Evolutionary conservation across 2,113 vertebrate genomes (phyloP), one percentile per base, ranked within the genome.

Genomic region (Pipa parva): DNA sequence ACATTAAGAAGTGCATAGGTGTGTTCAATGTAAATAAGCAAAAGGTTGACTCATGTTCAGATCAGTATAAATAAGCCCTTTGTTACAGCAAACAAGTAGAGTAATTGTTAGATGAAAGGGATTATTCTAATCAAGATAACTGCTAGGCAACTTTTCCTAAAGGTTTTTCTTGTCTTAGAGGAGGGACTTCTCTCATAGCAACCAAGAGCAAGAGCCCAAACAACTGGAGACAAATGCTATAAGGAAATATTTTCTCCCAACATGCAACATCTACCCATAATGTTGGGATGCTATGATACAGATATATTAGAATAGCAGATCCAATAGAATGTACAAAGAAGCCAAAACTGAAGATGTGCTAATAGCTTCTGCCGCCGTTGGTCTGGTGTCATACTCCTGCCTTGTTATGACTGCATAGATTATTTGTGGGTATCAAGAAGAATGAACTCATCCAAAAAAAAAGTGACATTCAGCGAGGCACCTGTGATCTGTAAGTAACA

Each of bases 381-480:
- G 5, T 15, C 5, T 13, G 39, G 1, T 42, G 12, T 7, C 3
- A 36, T 12, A 36, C 10, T 36, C 10, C 15, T 36, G 5, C 10
- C 33, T 3, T 36, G 12, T 42, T 42, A 15, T n/a, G 3, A 18
- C 13, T 42, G n/a, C n/a, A n/a, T 4, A 1, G 4, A 17, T 42
- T n/a, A 42, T 5, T 2, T 42, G 39, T 6, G 46, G 10, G 7
- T 10, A 22, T 10, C 11, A 26, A 11, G 20, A n/a, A 65, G 12
- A 31, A 65, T 69, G 55, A 56, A 31, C 29, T 31, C 37, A 29
- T 29, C 57, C 33, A 60, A 22, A 28, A 74, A 65, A 26, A 71
- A 65, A 36, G 72, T 74, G 8, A 71, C 67, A 11, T 74, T 74
- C 45, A 56, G 9, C 8, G 55, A 71, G 36, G 59, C 49, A 3